Percentiles rank a stretch among this genome's conserved stretches.
Evolutionary conservation across 2,888 invertebrate genomes (phyloP).

Genomic region (Mesochorus sp.): DNA sequence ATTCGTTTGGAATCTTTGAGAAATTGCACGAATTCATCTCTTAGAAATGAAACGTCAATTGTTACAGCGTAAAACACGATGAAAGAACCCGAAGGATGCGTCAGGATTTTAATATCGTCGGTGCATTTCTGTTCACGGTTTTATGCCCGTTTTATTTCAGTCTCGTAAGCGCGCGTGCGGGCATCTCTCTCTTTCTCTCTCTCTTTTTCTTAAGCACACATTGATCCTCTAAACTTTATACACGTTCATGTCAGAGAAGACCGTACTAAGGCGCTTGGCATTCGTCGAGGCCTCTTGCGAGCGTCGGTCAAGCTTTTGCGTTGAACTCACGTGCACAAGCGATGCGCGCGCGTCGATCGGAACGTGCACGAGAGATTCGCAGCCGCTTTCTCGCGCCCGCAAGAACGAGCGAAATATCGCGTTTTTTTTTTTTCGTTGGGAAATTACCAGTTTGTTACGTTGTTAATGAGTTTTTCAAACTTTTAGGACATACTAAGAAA

Average conservation of each 20-base stretch:
- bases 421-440: background rate
- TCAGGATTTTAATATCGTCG: slow-evolving; percentile 28
- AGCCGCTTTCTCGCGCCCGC: slow-evolving; percentile 46
- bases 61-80: slow-evolving; percentile 28
- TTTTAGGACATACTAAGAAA: too few species aligned
- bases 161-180: slow-evolving; percentile 42
- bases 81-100: background rate
- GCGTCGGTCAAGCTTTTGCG: slow-evolving; percentile 50
- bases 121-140: slow-evolving; percentile 36
- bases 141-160: slow-evolving; percentile 50
- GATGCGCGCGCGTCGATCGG: slow-evolving; percentile 26
- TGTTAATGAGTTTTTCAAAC: background rate
- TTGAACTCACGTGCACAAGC: slow-evolving; percentile 52
- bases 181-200: slow-evolving; percentile 25
- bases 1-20: background rate
- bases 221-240: background rate
- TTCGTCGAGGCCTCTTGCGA: slow-evolving; percentile 25
- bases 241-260: background rate
- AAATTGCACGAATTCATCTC: too few species aligned
- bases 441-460: too few species aligned
- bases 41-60: too few species aligned
- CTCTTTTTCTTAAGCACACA: slow-evolving; percentile 14
- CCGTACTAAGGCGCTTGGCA: slow-evolving; percentile 38
- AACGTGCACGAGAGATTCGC: slow-evolving; percentile 51
- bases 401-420: slow-evolving; percentile 11